A percentile compares a stretch with the other conserved stretches of the same genome.
phyloP scores from a whole-genome alignment of 2,113 vertebrate genomes.

The Melanostigma gelatinosum region DNA sequence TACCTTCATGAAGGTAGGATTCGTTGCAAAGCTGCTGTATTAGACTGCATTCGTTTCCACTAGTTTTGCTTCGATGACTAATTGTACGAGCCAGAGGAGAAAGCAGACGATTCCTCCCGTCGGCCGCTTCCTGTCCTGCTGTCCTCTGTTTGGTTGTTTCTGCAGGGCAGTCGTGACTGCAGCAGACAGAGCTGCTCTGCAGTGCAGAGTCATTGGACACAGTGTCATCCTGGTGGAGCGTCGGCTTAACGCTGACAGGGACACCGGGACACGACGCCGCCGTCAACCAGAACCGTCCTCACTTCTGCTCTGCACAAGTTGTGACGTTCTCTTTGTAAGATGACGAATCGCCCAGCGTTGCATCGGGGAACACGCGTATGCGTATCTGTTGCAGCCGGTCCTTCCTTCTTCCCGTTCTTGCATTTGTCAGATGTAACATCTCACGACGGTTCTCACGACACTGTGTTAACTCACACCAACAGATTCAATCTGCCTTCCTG shows the following conservation, averaged over 20 bases:
- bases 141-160: constrained; percentile 63
- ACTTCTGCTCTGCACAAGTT: not conserved
- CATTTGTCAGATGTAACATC: not conserved
- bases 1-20: not conserved
- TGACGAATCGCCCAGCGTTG: not conserved
- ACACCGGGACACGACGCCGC: constrained; percentile 9
- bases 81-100: constrained; percentile 30
- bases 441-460: not conserved
- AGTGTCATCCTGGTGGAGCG: constrained; percentile 27
- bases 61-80: constrained; percentile 26
- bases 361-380: too few relatives aligned
- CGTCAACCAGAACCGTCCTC: not conserved
- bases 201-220: constrained; percentile 58
- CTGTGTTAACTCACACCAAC: too few relatives aligned
- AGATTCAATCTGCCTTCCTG: too few relatives aligned
- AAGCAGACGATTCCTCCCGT: constrained; percentile 41
- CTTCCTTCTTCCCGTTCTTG: not conserved
- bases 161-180: constrained; percentile 76
- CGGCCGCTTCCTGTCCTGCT: constrained; percentile 50
- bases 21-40: not conserved
- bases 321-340: not conserved
- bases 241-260: constrained; percentile 41
- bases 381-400: not conserved
- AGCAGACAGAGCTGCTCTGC: constrained; percentile 67
- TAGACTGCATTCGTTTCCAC: not conserved